A percentile compares a stretch with the other conserved stretches of the same genome.
phyloP scores from a whole-genome alignment of 2,888 invertebrate genomes.

The Seira sanloemensis region DNA sequence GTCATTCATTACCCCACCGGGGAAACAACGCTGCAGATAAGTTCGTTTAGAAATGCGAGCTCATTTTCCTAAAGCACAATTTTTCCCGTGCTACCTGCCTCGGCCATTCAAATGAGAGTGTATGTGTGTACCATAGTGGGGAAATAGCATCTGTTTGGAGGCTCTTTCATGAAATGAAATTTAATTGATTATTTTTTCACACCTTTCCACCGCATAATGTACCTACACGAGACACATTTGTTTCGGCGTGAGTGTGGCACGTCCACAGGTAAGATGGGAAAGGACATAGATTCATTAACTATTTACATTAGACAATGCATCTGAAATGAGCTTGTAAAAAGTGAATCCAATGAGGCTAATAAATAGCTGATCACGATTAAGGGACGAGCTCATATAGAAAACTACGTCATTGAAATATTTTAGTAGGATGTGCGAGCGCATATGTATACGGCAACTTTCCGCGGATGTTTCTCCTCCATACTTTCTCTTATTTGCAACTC shows the following conservation, averaged over 20 bases:
- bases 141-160: background rate
- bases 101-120: too few species aligned
- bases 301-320: slow-evolving; percentile 4
- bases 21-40: background rate
- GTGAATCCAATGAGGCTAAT: slow-evolving; percentile 38
- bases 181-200: slow-evolving; percentile 43
- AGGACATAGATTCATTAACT: background rate
- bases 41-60: background rate
- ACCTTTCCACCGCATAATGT: slow-evolving; percentile 16
- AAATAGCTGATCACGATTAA: slow-evolving; percentile 24
- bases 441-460: background rate
- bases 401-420: background rate
- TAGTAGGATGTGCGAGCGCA: background rate
- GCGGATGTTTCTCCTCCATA: background rate
- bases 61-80: too few species aligned
- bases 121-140: background rate
- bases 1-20: background rate
- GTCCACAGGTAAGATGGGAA: background rate
- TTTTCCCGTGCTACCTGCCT: too few species aligned
- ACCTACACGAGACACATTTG: background rate
- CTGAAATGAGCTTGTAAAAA: background rate
- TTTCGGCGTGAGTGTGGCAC: too few species aligned
- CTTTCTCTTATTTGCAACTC: background rate
- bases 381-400: background rate
- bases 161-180: slow-evolving; percentile 23